phyloP scores from a whole-genome alignment of 2,888 invertebrate species.

The Ptychoptera albimana region DNA sequence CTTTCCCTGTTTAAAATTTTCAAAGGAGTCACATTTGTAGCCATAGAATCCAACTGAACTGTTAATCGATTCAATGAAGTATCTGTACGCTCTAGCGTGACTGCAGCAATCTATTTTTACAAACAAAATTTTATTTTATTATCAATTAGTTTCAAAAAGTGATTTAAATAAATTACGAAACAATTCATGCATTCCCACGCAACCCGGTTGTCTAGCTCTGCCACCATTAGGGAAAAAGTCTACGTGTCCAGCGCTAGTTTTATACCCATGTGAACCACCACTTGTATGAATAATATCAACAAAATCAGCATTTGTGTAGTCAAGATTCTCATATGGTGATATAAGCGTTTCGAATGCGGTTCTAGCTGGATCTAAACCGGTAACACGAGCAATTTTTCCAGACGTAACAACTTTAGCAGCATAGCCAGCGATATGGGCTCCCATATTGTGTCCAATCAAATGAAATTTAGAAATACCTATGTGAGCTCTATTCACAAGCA shows the following conservation, averaged over 20 bases:
- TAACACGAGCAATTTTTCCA: slow-evolving; percentile 36
- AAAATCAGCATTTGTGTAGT: slow-evolving; percentile 48
- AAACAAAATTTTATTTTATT: neutral
- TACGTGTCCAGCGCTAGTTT: slow-evolving; percentile 4
- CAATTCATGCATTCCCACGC: neutral
- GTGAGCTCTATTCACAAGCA: slow-evolving; percentile 5
- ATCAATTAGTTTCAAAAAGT: neutral
- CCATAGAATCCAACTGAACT: neutral
- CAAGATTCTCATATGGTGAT: slow-evolving; percentile 33
- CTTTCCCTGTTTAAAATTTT: neutral
- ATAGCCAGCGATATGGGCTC: slow-evolving; percentile 44
- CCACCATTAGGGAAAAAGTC: slow-evolving; percentile 4
- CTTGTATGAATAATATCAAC: slow-evolving; percentile 63
- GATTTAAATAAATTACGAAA: neutral
- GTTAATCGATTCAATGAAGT: slow-evolving; percentile 1
- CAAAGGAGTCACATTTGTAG: neutral
- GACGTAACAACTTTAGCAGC: slow-evolving; percentile 34
- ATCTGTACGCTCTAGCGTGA: neutral
- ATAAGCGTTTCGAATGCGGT: slow-evolving; percentile 37
- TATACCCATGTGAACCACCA: slow-evolving; percentile 47
- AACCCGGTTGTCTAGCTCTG: neutral
- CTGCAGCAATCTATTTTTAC: neutral
- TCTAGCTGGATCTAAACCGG: slow-evolving; percentile 54
- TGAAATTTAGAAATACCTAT: slow-evolving; percentile 18
- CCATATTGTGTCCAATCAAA: slow-evolving; percentile 37